Evolutionary conservation across 2,113 vertebrate genomes (phyloP), one percentile per base, ranked within the genome.

Genomic region (Oncorhynchus mykiss): DNA sequence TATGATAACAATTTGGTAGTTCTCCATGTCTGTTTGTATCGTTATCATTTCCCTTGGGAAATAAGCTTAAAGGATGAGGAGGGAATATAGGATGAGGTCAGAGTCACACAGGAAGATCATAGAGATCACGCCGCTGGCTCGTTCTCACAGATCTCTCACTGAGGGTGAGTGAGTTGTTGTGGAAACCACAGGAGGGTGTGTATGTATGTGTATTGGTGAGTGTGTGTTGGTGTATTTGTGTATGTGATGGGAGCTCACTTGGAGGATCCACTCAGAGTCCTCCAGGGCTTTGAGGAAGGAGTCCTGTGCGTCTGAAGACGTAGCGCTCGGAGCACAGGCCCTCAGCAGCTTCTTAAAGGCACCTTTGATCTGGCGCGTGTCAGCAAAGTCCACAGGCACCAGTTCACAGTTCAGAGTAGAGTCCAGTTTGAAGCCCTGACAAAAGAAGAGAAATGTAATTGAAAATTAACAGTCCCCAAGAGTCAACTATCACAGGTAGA

Each of bases 261-360:
- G 98, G 79, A 94, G 90, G 80, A 98, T 96, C 98, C 98, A 99
- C 78, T 99, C 97, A 0, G 97, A 98, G 66, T 99, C 97, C 85
- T 95, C 97, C 74, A 99, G 84, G 0, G 93, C 95, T 91, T 95
- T 99, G 51, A 98, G 94, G 90, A 99, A 99, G 6, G 97, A 96
- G 83, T 96, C 94, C 74, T 97, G 95, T 0, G 93, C 91, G 81
- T 97, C 96, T 0, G 94, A 91, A 3, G 95, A 93, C 66, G 93
- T 93, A 71, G 95, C 92, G 79, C 96, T 99, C 82, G 98, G 97
- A 79, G 96, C 92, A 80, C 97, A 99, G 71, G 97, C 96, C 81
- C 96, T 93, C 92, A 99, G 94, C 69, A 99, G 88, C 90, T 99
- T 99, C 89, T 99, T 99, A 87, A 99, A 98, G 76, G 96, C 95